Conservation (phyloP, 2,888 invertebrate genomes). For the Hartigia nigra region DNA sequence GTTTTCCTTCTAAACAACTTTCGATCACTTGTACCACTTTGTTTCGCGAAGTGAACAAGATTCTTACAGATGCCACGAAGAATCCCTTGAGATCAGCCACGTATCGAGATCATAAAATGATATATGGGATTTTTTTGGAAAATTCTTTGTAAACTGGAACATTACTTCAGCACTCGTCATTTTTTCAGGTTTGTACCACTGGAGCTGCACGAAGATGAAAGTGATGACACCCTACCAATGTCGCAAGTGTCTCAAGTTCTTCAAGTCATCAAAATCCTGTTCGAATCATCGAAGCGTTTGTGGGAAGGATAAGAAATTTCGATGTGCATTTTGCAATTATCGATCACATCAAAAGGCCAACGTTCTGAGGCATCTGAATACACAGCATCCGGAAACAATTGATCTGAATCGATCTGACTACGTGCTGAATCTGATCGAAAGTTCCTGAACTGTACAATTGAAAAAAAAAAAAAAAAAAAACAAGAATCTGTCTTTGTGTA, state of each 20-base stretch:
- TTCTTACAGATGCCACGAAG: neutral
- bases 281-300: conserved; percentile 35
- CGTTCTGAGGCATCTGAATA: conserved; percentile 33
- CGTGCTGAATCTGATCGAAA: neutral
- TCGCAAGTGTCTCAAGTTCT: conserved; percentile 36
- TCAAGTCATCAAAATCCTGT: conserved; percentile 33
- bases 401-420: neutral
- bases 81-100: neutral
- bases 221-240: conserved; percentile 33
- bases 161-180: neutral
- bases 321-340: conserved; percentile 37
- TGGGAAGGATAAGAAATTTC: conserved; percentile 37
- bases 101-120: neutral
- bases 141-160: neutral
- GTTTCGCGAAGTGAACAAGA: neutral
- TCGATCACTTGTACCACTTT: neutral
- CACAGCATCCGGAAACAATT: conserved; percentile 25
- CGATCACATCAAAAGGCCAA: conserved; percentile 37
- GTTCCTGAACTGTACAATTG: neutral
- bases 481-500: neutral
- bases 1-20: neutral
- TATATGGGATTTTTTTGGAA: neutral
- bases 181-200: conserved; percentile 37
- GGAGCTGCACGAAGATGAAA: conserved; percentile 6
- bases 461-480: too few relatives aligned